Evolutionary conservation across 2,888 invertebrate genomes (phyloP), one percentile per base, ranked within the genome.

Genomic region (Trichogramma dendrolimi): DNA sequence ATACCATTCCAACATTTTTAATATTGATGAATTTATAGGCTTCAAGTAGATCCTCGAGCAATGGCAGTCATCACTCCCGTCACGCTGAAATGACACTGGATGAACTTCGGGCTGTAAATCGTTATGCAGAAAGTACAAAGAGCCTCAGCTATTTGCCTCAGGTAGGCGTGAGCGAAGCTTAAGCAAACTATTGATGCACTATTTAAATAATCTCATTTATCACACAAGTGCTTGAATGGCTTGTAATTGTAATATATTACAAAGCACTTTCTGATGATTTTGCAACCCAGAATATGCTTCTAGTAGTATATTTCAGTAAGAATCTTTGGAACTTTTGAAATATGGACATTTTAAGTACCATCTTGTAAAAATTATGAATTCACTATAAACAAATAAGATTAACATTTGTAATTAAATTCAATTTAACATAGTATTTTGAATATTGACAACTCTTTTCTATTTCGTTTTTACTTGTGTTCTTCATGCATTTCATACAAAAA

Each of bases 41-140:
- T 47, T 76, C 76, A 40, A 88, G 88, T 59, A 84, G 87, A 66
- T 91, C 90, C 62, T 90, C 91, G 43, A 89, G 88, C 54, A 83
- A 81, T 60, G 76, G 75, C 40, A 88, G 88, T 63, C 87, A 86
- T 72, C 87, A 88, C 57, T 89, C 89, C 4, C 85, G 87, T 72
- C 86, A 86, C 75, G 85, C 87, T 51, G 86, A 85, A 70, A 88
- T 89, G 86, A 92, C 92, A 10, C 81, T 92, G 73, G 92, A 93
- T 70, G 92, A 93, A 79, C 82, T 93, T 57, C 83, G 91, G 67
- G 92, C 90, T 66, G 90, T 93, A 72, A 93, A 94, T 83, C 87
- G 90, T 74, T 93, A 93, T 80, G 93, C 93, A 38, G 94, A 94
- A 82, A 93, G 92, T 80, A 94, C 93, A 64, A 91, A 92, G 80